Evolutionary conservation across 2,888 invertebrate species (phyloP), one percentile per base, ranked within the genome.

Genomic region (Callyntrura guangdongensis): DNA sequence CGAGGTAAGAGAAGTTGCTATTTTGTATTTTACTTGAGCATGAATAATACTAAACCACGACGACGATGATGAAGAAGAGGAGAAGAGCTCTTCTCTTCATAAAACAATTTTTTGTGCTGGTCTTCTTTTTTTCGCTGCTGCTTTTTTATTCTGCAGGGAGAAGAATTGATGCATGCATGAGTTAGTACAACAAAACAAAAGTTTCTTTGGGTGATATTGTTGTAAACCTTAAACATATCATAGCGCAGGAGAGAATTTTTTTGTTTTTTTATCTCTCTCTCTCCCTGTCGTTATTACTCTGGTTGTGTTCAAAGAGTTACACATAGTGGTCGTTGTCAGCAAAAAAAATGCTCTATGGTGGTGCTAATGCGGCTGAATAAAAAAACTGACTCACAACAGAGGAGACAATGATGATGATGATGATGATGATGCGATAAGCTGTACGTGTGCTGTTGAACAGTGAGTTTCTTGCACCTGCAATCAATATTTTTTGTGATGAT

Each of bases 381-480:
- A 85, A 77, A 36, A 36, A 77, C 67, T 49, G 69, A 84, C 79
- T 69, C 36, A 36, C 79, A 69, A 59, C 22, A 36, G 36, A 36
- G 36, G 45, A 81, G 61, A 69, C 59, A 81, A 61, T 53, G 81
- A 69, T 81, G 6, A 36, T 27, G 61, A 61, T 53, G 81, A 69
- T 81, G 6, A 36, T 27, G 61, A 61, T 53, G 81, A 69, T 81
- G 69, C 53, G 83, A 89, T 61, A 82, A 72, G 81, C 45, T 79
- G 22, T 64, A 14, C 12, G 36, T 79, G 79, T 47, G 36, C 36
- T 72, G 53, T 53, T 83, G 79, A 67, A 61, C 61, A 61, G 6
- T 64, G 77, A 84, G 83, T 84, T 89, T 83, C 84, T 89, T 89
- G 89, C 89, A 89, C 89, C 89, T 89, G 89, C 72, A 84, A 89